Evolutionary conservation across 2,888 invertebrate species (phyloP), one percentile per base, ranked within the genome.

Genomic region (Troilus luridus): DNA sequence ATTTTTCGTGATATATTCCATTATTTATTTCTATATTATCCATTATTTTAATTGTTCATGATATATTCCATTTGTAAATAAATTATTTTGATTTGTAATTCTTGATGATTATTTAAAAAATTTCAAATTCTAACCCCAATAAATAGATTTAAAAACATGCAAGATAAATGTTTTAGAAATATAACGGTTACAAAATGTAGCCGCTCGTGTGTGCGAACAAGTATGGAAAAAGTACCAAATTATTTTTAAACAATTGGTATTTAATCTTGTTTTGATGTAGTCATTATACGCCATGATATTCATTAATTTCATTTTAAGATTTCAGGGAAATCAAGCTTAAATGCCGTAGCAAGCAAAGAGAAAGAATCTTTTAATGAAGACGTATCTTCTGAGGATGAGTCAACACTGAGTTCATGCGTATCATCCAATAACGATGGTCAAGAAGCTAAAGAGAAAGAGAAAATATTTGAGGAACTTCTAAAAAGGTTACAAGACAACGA

Each of bases 401-500:
- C 85, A 0, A 54, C 54, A 10, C 54, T 85, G n/a, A 85, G 56
- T n/a, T 85, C 56, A 12, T 85, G 85, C 56, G n/a, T n/a, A 56
- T 85, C 85, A 9, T 85, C 85, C 3, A 7, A 85, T n/a, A 56
- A 58, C 6, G 81, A 81, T 19, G 27, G 21, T 21, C 21, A 85
- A 85, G 85, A n/a, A 85, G 8, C 85, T 85, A n/a, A 56, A 12
- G 56, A 89, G 14, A 64, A 62, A 14, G 19, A 89, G 41, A 89
- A 89, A 24, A 54, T 89, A 14, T 89, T 54, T n/a, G 64, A 64
- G 21, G 89, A 89, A 89, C 89, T 89, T 19, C 21, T 64, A 11
- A 89, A 67, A 64, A 89, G 62, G 67, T 64, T 64, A 10, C 54
- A 89, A 89, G 62, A 11, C 17, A 64, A 89, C n/a, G 89, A 89